Base-by-base conservation (phyloP, 1,140 invertebrate species). In the Catajapyx aquilonaris region DNA sequence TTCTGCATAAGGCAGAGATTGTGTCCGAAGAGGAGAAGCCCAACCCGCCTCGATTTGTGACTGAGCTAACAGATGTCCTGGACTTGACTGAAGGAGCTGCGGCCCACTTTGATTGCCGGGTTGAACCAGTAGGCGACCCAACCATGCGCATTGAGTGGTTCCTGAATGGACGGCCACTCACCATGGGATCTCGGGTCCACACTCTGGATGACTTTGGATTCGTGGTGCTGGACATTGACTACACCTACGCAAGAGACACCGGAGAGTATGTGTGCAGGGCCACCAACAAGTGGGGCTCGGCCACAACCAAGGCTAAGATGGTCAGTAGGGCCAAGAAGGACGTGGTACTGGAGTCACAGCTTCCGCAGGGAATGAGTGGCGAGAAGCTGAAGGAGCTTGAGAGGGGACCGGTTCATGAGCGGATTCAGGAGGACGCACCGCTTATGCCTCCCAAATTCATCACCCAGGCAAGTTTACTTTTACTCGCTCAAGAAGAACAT, bases 131-230 rank as follows among this genome's bases (percentile, higher is more conserved):
- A 1, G 75, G 76, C 37, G 85, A 91, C 59, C 64, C 81, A 5
- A 72, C 74, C 1, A 84, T 88, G 78, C 66, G 78, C 25, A 85
- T 91, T 44, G 85, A 93, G 54, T 94, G 88, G 87, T 90, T 79
- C 69, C 75, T 81, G 44, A 88, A 93, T 57, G 86, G 86, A 13
- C 68, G 73, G 46, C 81, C 84, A 20, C 77, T 93, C 48, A 78
- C 74, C 0, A 87, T 79, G 18, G 81, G 84, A 11, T 86, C 81
- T 10, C 64, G 88, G 41, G 81, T 93, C 3, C 83, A 87, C 52
- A 81, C 81, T 55, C 67, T 87, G 15, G 84, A 90, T 53, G 87
- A 94, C 48, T 90, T 90, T 55, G 85, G 84, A n/a, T 87, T 84
- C 38, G 79, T 88, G 45, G 77, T 81, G 1, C 56, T 90, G 36